Evolutionary conservation across 2,888 invertebrate species (phyloP), one percentile per base, ranked within the genome.

Genomic region (Gymnocheta viridis): DNA sequence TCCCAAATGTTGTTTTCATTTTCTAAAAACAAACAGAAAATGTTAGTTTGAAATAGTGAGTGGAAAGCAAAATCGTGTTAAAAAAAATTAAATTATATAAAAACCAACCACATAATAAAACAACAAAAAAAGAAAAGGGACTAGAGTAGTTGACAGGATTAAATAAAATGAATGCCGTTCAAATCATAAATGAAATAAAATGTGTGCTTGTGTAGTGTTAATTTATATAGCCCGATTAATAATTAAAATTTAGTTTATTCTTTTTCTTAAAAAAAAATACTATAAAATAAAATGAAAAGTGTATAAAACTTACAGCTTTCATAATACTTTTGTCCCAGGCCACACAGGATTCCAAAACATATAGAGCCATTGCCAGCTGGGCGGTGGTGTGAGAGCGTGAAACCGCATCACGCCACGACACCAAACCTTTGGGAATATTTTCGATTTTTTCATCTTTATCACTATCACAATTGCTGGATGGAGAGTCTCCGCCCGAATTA

Each of bases 241-340:
- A 86, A 88, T 88, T 87, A 56, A 47, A 76, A 35, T 19, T 54
- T 54, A 24, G 10, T 24, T 77, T 56, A n/a, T 29, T 49, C 2
- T 38, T 35, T 62, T 29, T 19, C 17, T 49, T 35, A 19, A 9
- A 4, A 41, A 32, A 14, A 19, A 49, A 54, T 54, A 54, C 41
- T 54, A 66, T 64, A 27, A 41, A 29, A 35, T n/a, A n/a, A 54
- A 44, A 66, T 3, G 0, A 24, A 60, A 49, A 73, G 27, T 44
- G 41, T n/a, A 38, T 88, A 88, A 56, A 91, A 96, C 97, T 95
- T 94, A 98, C 98, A 93, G 98, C 99, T 94, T 98, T 98, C 98
- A 99, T 98, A 90, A 98, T 97, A 93, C 98, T 98, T 93, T 98
- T 98, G 93, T 99, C 99, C 99, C 99, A 99, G 47, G 98, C 98